These are phyloP conservation scores for Perizoma affinitatum DNA, from an alignment of 2,888 invertebrate species.

Conservation along the genomic window DNA sequence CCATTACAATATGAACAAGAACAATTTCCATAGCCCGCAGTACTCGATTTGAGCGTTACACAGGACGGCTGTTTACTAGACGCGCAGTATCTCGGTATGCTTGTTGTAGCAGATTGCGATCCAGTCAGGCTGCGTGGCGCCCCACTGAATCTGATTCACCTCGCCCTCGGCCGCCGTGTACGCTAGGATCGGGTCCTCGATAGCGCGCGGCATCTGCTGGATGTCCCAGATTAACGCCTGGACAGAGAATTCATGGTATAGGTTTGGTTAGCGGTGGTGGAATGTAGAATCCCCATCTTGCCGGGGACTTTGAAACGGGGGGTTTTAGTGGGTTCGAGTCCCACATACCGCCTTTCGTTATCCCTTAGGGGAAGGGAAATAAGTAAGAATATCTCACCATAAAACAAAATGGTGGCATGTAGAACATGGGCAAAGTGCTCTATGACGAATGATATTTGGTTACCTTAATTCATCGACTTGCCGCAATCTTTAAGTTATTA, in stretches of 20 bases:
- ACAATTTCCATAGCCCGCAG: not conserved
- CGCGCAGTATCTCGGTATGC: slow-evolving; percentile 97
- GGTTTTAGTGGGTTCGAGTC: no score
- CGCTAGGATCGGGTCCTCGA: slow-evolving; percentile 99
- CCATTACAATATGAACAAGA: not conserved
- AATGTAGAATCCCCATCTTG: no score
- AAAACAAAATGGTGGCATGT: no score
- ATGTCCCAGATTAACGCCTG: slow-evolving; percentile 99
- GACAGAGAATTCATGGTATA: slow-evolving; percentile 78
- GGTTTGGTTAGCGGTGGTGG: no score
- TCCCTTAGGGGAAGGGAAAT: no score
- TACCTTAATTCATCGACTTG: no score
- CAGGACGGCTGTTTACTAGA: slow-evolving; percentile 79
- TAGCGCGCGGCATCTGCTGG: slow-evolving; percentile 99
- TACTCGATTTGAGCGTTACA: slow-evolving; percentile 13
- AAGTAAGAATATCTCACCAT: no score
- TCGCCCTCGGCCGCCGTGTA: slow-evolving; percentile 99
- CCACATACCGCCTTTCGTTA: no score
- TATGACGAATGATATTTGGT: no score
- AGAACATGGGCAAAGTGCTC: no score
- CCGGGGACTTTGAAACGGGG: no score
- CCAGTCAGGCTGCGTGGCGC: slow-evolving; percentile 99
- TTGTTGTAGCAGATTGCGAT: slow-evolving; percentile 99
- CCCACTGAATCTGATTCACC: slow-evolving; percentile 99
- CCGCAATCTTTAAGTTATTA: no score